phyloP scores from a whole-genome alignment of 2,797 vertebrate species.

The Ispidina lecontei region DNA sequence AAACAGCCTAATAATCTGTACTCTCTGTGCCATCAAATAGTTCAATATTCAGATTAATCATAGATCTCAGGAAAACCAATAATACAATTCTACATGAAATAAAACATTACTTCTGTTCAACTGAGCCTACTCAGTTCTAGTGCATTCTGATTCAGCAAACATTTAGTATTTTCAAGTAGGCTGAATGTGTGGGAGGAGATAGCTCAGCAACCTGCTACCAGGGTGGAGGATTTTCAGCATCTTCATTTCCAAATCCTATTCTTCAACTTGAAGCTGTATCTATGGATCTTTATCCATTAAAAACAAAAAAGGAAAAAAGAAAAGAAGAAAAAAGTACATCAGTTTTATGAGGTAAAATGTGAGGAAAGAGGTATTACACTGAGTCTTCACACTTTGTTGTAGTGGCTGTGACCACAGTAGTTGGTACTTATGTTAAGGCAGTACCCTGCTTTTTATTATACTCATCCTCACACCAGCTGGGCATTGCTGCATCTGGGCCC shows the following conservation, averaged over 20 bases:
- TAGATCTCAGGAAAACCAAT: neutral
- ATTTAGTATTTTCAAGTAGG: neutral
- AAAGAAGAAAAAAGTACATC: neutral
- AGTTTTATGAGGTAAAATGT: neutral
- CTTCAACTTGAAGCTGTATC: neutral
- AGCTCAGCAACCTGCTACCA: neutral
- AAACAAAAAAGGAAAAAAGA: neutral
- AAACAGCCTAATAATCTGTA: neutral
- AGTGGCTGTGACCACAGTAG: neutral
- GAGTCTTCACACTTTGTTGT: neutral
- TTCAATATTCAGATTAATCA: neutral
- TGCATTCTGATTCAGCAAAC: neutral
- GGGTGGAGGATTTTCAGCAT: neutral
- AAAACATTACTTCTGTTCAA: neutral
- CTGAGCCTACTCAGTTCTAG: neutral
- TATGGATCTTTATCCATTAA: neutral
- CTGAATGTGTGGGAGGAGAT: neutral
- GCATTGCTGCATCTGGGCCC: neutral
- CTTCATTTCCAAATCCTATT: neutral
- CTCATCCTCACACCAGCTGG: neutral
- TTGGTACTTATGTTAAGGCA: neutral
- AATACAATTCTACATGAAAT: neutral
- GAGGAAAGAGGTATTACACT: neutral
- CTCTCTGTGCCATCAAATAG: neutral
- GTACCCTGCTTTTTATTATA: neutral